phyloP scores from a whole-genome alignment of 2,113 vertebrate species.

The Monopterus albus region DNA sequence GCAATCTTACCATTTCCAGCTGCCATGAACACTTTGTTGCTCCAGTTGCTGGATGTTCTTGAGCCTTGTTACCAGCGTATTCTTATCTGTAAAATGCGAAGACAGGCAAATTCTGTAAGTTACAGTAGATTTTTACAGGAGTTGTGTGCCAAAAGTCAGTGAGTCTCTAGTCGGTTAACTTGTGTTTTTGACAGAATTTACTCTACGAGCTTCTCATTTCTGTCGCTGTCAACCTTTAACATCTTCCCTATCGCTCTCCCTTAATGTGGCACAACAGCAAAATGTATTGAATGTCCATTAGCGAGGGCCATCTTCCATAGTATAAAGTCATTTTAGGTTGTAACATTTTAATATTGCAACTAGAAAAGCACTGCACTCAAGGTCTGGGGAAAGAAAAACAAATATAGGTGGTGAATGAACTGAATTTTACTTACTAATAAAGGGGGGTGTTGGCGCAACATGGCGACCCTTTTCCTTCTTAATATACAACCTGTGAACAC shows the following conservation, averaged over 20 bases:
- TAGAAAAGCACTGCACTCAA: slow-evolving; percentile 31
- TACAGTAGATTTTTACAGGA: background rate
- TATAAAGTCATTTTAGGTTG: background rate
- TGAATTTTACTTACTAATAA: slow-evolving; percentile 9
- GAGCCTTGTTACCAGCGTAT: background rate
- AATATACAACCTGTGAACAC: slow-evolving; percentile 51
- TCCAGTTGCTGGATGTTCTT: background rate
- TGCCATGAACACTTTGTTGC: background rate
- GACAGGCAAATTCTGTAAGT: no score
- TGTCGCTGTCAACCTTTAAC: background rate
- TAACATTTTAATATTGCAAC: background rate
- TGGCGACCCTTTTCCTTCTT: slow-evolving; percentile 14
- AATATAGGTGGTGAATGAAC: background rate
- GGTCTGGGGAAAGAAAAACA: background rate
- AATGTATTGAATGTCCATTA: slow-evolving; percentile 31
- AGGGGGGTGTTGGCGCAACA: slow-evolving; percentile 6
- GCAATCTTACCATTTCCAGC: background rate
- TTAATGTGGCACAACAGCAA: slow-evolving; percentile 7
- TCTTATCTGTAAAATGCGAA: no score
- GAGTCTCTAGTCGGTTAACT: background rate
- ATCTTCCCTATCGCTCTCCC: slow-evolving; percentile 28
- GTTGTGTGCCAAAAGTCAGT: background rate
- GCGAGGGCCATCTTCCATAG: background rate
- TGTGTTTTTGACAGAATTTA: background rate
- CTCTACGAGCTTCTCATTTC: background rate